Conservation (phyloP, 2,113 vertebrate genomes). For the Australoheros scitulus region DNA sequence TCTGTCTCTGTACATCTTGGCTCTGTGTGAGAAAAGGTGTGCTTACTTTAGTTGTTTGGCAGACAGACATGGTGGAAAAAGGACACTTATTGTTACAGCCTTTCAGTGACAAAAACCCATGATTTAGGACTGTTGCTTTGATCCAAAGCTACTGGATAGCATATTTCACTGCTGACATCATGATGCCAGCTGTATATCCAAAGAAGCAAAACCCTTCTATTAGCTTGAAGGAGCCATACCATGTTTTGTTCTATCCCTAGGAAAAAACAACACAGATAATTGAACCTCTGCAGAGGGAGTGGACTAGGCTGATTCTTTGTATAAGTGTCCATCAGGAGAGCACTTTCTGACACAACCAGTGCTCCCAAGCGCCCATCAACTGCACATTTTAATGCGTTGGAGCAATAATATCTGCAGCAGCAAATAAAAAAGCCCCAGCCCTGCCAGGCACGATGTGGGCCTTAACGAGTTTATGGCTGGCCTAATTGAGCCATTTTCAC, state of each 20-base stretch:
- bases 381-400: slow-evolving; percentile 74
- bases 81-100: slow-evolving; percentile 61
- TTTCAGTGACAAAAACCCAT: slow-evolving; percentile 59
- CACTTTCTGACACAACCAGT: slow-evolving; percentile 70
- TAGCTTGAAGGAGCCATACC: slow-evolving; percentile 52
- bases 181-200: slow-evolving; percentile 51
- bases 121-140: slow-evolving; percentile 67
- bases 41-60: slow-evolving; percentile 59
- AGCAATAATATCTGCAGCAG: slow-evolving; percentile 75
- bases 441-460: slow-evolving; percentile 55
- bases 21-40: slow-evolving; percentile 57
- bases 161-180: slow-evolving; percentile 58
- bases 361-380: slow-evolving; percentile 76
- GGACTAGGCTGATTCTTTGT: slow-evolving; percentile 71
- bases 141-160: slow-evolving; percentile 60
- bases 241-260: slow-evolving; percentile 70
- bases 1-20: slow-evolving; percentile 67
- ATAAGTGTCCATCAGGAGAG: slow-evolving; percentile 79
- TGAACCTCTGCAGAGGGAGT: slow-evolving; percentile 73
- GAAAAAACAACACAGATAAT: slow-evolving; percentile 77
- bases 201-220: slow-evolving; percentile 64
- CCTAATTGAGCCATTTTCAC: slow-evolving; percentile 82
- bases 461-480: slow-evolving; percentile 75
- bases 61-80: slow-evolving; percentile 51
- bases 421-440: slow-evolving; percentile 65